Evolutionary conservation across 2,113 vertebrate species (phyloP).

Genomic region (Pantherophis guttatus): DNA sequence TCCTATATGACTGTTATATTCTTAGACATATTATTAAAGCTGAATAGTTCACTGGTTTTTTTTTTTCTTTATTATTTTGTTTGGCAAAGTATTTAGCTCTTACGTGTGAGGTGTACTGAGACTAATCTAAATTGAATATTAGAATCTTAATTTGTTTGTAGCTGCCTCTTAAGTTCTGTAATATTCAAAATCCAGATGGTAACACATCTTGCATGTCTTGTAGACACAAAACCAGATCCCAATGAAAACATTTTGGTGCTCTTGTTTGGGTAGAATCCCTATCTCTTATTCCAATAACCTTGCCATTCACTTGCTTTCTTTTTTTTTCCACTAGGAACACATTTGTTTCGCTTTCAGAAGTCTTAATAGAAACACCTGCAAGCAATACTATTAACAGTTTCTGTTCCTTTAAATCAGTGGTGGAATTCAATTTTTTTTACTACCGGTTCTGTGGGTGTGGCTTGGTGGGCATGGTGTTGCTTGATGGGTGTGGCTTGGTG

Average conservation of each 20-base stretch:
- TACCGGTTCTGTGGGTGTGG: too few species aligned
- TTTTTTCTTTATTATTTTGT: background rate
- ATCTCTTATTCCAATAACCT: conserved; percentile 25
- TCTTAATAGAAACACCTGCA: conserved; percentile 14
- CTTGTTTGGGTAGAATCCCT: conserved; percentile 12
- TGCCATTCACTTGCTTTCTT: background rate
- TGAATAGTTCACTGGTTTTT: background rate
- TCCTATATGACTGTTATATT: background rate
- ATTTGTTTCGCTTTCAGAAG: background rate
- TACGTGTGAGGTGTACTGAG: background rate
- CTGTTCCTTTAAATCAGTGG: background rate
- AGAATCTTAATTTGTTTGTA: conserved; percentile 26
- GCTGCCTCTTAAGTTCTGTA: conserved; percentile 29
- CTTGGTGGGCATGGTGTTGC: too few species aligned
- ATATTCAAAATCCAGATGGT: conserved; percentile 54
- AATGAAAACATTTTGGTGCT: conserved; percentile 17
- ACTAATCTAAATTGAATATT: conserved; percentile 26
- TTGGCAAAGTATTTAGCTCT: background rate
- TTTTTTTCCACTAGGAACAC: background rate
- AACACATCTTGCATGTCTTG: conserved; percentile 28
- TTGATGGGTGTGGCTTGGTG: too few species aligned
- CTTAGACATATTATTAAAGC: background rate
- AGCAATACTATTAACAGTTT: background rate
- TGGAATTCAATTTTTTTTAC: too few species aligned
- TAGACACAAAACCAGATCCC: conserved; percentile 27